Conservation (phyloP, 2,797 vertebrate species). For the Pyrocephalus nanus region DNA sequence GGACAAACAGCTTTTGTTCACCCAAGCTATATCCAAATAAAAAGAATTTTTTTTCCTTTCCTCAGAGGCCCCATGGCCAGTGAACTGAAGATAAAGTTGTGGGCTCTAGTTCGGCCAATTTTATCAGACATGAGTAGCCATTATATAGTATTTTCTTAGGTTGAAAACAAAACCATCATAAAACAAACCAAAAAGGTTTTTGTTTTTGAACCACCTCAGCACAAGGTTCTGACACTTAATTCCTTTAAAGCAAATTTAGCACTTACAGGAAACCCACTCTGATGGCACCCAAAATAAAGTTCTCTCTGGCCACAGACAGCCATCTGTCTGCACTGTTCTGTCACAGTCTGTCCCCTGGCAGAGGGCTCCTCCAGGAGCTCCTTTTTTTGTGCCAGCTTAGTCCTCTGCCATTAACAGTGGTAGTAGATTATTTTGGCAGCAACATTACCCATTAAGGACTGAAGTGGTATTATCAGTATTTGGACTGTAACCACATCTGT, state of each 20-base stretch:
- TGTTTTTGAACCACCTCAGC: neutral
- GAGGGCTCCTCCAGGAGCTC: neutral
- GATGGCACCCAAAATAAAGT: neutral
- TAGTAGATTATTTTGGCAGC: neutral
- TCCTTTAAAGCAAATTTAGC: neutral
- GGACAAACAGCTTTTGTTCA: neutral
- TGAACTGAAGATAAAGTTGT: neutral
- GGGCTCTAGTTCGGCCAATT: neutral
- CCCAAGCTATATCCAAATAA: accelerated
- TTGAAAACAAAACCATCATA: neutral
- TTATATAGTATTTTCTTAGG: neutral
- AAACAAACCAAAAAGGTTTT: neutral
- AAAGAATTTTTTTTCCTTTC: neutral
- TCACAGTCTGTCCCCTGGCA: neutral
- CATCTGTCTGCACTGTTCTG: neutral
- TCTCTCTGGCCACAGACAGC: neutral
- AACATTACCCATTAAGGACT: neutral
- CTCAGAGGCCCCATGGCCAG: neutral
- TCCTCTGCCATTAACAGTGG: neutral
- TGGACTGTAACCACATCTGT: conserved; percentile 5
- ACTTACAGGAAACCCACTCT: neutral
- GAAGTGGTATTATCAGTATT: conserved; percentile 10
- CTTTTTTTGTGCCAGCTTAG: neutral
- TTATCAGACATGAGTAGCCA: neutral
- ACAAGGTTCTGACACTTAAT: neutral